phyloP scores from a whole-genome alignment of 2,888 invertebrate species.

The Ophioninae sp. region DNA sequence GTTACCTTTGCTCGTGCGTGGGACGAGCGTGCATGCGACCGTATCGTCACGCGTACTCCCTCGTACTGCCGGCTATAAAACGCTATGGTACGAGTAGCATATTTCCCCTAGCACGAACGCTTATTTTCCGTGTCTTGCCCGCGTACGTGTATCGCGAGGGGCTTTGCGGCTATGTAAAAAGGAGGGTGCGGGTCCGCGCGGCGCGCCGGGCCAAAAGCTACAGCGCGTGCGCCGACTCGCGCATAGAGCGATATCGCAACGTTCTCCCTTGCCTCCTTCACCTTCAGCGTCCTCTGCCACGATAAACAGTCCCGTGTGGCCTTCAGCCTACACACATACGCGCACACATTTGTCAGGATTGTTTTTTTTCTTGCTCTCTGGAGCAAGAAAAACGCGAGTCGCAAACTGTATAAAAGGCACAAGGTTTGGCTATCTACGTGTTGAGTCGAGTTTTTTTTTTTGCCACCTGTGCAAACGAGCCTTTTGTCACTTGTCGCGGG shows the following conservation, averaged over 20 bases:
- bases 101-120: constrained; percentile 25
- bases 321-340: constrained; percentile 25
- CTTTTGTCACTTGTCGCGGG: not conserved
- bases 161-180: constrained; percentile 14
- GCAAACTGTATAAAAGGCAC: not conserved
- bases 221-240: constrained; percentile 43
- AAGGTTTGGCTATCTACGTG: not conserved
- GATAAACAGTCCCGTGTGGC: constrained; percentile 51
- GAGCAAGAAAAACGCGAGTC: not conserved
- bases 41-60: constrained; percentile 54
- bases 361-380: not conserved
- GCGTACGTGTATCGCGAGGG: constrained; percentile 39
- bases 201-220: constrained; percentile 42
- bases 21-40: constrained; percentile 38
- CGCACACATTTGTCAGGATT: not conserved
- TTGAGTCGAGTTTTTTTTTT: not conserved
- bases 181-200: constrained; percentile 52
- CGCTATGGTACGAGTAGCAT: constrained; percentile 29
- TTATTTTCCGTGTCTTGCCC: not conserved
- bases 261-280: constrained; percentile 24
- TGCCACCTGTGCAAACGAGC: not conserved
- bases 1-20: constrained; percentile 37
- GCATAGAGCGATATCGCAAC: not conserved
- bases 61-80: constrained; percentile 59
- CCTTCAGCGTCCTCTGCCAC: constrained; percentile 44